Conservation (phyloP, 2,888 invertebrate genomes). For the Rotaria sp. region DNA sequence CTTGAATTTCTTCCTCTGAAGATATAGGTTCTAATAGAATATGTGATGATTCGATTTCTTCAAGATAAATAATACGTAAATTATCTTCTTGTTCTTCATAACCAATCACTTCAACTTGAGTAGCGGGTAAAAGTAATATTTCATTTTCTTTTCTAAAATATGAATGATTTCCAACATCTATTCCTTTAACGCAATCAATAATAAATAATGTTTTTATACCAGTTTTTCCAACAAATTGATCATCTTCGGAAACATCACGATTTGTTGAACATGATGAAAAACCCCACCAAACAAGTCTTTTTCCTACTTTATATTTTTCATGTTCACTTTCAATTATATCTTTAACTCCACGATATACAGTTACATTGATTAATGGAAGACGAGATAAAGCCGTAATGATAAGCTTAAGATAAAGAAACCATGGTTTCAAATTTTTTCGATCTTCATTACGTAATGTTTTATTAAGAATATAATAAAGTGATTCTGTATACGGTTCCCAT, state of each 20-base stretch:
- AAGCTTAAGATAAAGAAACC: neutral
- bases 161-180: neutral
- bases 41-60: neutral
- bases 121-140: neutral
- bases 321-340: neutral
- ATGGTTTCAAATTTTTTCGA: neutral
- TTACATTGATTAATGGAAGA: neutral
- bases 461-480: neutral
- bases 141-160: neutral
- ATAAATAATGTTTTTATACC: neutral
- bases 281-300: neutral
- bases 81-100: neutral
- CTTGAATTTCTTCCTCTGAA: neutral
- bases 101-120: neutral
- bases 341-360: neutral
- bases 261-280: neutral
- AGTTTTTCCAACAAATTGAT: neutral
- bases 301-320: neutral
- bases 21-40: neutral
- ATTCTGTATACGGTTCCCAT: neutral
- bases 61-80: neutral
- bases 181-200: neutral
- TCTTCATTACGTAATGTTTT: neutral
- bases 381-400: neutral
- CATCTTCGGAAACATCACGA: neutral